A percentile compares a stretch with the other conserved stretches of the same genome.
Conservation (phyloP, 2,113 vertebrate genomes). For the Psephotus haematonotus region DNA sequence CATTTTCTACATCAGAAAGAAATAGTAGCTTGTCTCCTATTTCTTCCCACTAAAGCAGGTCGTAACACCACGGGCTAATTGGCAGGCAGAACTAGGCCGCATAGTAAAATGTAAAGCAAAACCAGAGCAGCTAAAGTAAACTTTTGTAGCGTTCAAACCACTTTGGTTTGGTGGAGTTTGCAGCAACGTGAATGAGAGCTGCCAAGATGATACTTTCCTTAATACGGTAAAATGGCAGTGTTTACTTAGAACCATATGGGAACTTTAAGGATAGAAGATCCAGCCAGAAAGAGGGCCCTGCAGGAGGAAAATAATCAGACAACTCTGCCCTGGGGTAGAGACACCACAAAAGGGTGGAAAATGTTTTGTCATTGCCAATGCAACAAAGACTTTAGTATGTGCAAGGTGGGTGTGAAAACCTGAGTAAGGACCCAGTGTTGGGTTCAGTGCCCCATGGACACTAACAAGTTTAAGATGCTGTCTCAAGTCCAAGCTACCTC, state of each 20-base stretch:
- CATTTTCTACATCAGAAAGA: conserved; percentile 60
- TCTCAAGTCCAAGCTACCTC: background rate
- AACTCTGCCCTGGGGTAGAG: background rate
- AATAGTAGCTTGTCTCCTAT: conserved; percentile 56
- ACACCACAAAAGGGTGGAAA: conserved; percentile 16
- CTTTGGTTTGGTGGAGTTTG: conserved; percentile 58
- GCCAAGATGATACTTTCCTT: conserved; percentile 58
- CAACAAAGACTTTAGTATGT: background rate
- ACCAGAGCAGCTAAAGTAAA: conserved; percentile 67
- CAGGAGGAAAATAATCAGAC: conserved; percentile 46
- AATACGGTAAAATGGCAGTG: conserved; percentile 26
- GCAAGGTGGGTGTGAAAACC: background rate
- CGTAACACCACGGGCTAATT: conserved; percentile 51
- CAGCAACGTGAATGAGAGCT: conserved; percentile 22
- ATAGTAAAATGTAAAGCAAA: conserved; percentile 63
- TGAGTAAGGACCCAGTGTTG: background rate
- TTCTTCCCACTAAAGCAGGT: conserved; percentile 54
- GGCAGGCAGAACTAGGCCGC: conserved; percentile 39
- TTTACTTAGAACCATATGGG: conserved; percentile 60
- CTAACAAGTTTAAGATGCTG: background rate
- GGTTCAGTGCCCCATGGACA: background rate
- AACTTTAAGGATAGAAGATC: conserved; percentile 14
- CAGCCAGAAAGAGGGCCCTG: conserved; percentile 21
- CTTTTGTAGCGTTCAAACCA: conserved; percentile 30
- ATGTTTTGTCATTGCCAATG: background rate